Percentiles rank a stretch among this genome's conserved stretches.
Conservation (phyloP, 2,113 vertebrate genomes). For the Mormyrus iriodes region DNA sequence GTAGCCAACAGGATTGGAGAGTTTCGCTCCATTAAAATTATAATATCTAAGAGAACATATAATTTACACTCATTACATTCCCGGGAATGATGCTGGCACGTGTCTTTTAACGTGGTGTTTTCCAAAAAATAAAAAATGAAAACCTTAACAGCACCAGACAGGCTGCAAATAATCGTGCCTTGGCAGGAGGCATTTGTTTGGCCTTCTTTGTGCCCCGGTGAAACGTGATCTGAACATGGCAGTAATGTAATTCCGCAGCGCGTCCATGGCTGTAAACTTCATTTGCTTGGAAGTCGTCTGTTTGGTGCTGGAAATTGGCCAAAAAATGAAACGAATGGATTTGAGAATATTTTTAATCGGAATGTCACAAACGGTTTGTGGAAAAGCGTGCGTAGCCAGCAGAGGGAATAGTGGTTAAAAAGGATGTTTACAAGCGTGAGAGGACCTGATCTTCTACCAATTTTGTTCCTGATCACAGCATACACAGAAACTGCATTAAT, state of each 20-base stretch:
- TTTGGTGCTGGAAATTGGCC: neutral
- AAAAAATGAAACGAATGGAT: neutral
- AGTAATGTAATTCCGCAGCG: neutral
- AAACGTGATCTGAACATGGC: conserved; percentile 14
- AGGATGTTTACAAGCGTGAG: neutral
- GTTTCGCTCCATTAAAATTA: conserved; percentile 45
- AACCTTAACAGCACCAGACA: conserved; percentile 28
- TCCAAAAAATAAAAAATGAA: neutral
- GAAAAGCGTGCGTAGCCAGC: neutral
- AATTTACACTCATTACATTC: conserved; percentile 29
- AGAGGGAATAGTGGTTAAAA: neutral
- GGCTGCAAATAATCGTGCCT: conserved; percentile 36
- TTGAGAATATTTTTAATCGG: neutral
- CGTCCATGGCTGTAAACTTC: neutral
- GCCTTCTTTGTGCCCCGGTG: conserved; percentile 14
- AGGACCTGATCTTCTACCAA: neutral
- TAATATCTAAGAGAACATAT: conserved; percentile 46
- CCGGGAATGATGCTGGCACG: neutral
- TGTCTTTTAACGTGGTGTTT: neutral
- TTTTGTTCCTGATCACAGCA: neutral
- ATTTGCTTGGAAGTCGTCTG: neutral
- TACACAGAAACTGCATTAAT: neutral
- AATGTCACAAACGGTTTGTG: neutral
- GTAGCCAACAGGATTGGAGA: conserved; percentile 54
- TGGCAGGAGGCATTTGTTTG: conserved; percentile 29